Conservation (phyloP, 2,888 invertebrate genomes). For the Epirrhoe tristata region DNA sequence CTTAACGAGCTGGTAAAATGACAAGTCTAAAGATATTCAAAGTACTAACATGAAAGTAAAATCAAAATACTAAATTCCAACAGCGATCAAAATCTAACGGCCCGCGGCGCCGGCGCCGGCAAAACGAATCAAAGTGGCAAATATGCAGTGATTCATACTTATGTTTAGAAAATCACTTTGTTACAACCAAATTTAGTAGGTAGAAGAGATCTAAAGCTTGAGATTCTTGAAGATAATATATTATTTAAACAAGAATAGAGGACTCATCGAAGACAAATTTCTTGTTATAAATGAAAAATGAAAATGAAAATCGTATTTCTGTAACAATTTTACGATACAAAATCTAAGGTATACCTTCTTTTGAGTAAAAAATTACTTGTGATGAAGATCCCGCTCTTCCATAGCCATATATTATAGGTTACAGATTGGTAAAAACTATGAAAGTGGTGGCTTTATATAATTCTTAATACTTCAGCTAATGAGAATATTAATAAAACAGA, state of each 20-base stretch:
- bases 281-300: conserved; percentile 1
- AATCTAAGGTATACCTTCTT: no score
- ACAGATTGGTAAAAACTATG: no score
- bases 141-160: conserved; percentile 49
- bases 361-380: no score
- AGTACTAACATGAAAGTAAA: conserved; percentile 13
- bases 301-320: no score
- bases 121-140: conserved; percentile 45
- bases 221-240: conserved; percentile 8
- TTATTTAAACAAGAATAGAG: not conserved
- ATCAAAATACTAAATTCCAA: conserved; percentile 29
- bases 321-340: no score
- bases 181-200: conserved; percentile 36
- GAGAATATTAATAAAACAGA: conserved; percentile 1
- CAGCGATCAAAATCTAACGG: conserved; percentile 32
- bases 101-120: conserved; percentile 38
- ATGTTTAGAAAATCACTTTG: conserved; percentile 58
- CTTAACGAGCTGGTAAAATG: not conserved
- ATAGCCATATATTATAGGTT: no score
- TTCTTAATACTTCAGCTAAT: not conserved
- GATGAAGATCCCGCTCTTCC: no score
- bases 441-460: no score
- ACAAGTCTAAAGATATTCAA: not conserved
- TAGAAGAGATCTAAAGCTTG: conserved; percentile 4
- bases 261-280: not conserved